Evolutionary conservation across 2,113 vertebrate species (phyloP).

Genomic region (Coptodon rendalli): DNA sequence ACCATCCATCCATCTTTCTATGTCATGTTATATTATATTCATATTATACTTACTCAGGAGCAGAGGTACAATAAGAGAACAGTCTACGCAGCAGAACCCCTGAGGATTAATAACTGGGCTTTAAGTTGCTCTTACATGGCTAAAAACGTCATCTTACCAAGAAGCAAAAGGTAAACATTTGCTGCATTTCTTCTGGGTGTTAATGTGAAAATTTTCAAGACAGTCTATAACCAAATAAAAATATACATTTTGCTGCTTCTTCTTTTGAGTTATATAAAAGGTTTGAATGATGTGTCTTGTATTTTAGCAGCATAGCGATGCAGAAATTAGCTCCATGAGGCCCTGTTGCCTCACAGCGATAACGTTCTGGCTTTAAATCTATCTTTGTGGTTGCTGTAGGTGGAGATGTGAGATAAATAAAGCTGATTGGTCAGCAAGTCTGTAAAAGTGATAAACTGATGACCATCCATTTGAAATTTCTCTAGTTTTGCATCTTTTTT

Average conservation of each 20-base stretch:
- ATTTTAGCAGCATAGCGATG: background rate
- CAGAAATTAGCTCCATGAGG: background rate
- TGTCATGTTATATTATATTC: background rate
- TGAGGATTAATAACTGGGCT: background rate
- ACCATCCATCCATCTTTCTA: background rate
- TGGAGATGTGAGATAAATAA: fast-evolving
- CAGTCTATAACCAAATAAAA: fast-evolving
- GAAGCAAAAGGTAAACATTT: background rate
- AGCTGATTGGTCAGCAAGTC: background rate
- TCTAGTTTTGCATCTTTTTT: background rate
- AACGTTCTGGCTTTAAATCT: background rate
- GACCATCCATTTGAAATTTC: background rate
- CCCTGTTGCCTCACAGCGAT: background rate
- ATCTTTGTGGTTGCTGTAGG: background rate
- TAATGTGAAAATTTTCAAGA: background rate
- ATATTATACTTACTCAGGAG: background rate
- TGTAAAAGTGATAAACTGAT: background rate
- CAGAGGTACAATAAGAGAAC: background rate
- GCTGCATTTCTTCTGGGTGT: background rate
- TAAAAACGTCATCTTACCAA: background rate
- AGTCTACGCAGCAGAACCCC: background rate
- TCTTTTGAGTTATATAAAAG: background rate
- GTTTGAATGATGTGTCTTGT: background rate
- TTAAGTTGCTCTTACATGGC: background rate
- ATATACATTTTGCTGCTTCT: background rate